phyloP scores from a whole-genome alignment of 2,888 invertebrate genomes.

The Drosophila histrio region DNA sequence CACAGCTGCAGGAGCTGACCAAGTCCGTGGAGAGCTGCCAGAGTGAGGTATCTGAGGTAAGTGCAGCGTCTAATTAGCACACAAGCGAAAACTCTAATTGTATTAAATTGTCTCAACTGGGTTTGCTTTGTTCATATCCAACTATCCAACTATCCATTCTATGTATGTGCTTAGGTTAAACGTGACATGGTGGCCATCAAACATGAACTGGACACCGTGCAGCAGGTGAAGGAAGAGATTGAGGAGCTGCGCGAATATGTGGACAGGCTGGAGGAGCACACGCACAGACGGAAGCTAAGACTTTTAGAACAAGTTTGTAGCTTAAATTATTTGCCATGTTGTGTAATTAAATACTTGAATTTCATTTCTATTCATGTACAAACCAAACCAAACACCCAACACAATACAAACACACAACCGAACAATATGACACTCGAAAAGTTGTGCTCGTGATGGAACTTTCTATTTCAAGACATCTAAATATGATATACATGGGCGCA shows the following conservation, averaged over 20 bases:
- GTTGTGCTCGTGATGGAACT: constrained; percentile 39
- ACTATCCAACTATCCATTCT: not conserved
- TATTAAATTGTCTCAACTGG: constrained; percentile 1
- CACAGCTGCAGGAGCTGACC: constrained; percentile 96
- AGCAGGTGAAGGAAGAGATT: constrained; percentile 97
- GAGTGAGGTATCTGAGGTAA: constrained; percentile 94
- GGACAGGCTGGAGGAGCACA: constrained; percentile 95
- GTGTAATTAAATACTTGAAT: constrained; percentile 84
- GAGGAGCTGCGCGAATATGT: constrained; percentile 96
- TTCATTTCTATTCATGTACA: constrained; percentile 81
- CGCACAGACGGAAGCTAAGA: constrained; percentile 94
- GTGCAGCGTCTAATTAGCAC: constrained; percentile 1
- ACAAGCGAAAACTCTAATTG: constrained; percentile 8
- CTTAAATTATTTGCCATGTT: constrained; percentile 85
- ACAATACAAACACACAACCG: constrained; percentile 21
- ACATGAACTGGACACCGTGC: constrained; percentile 96
- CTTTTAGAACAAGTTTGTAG: constrained; percentile 94
- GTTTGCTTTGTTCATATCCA: no score
- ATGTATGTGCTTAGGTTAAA: constrained; percentile 87
- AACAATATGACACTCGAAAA: constrained; percentile 41
- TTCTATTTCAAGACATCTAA: not conserved
- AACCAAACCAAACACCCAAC: constrained; percentile 55
- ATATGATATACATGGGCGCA: constrained; percentile 20
- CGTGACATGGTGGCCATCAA: constrained; percentile 98
- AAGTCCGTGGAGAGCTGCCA: constrained; percentile 97